phyloP scores from a whole-genome alignment of 2,888 invertebrate genomes.

The Acanthosepion esculentum region DNA sequence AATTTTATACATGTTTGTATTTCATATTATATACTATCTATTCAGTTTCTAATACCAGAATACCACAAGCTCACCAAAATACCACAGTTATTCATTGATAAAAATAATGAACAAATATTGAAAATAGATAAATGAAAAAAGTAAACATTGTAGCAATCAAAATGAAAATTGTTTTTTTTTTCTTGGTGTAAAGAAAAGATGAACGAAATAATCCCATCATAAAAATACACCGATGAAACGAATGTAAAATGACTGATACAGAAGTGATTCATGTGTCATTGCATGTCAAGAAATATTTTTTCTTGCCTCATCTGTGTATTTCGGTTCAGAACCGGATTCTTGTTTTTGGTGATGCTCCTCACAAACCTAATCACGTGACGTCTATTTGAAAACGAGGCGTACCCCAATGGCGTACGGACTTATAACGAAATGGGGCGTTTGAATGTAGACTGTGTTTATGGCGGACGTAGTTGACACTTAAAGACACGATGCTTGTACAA shows the following conservation, averaged over 20 bases:
- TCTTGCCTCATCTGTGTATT: background rate
- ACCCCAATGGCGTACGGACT: slow-evolving; percentile 44
- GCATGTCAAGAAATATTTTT: too few species aligned
- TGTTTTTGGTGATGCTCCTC: background rate
- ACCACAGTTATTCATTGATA: too few species aligned
- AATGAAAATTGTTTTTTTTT: background rate
- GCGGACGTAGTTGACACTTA: slow-evolving; percentile 45
- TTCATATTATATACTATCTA: too few species aligned
- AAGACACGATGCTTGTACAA: slow-evolving; percentile 62
- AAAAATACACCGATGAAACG: background rate
- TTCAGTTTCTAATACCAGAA: too few species aligned
- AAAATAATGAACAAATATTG: too few species aligned
- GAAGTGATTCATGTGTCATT: too few species aligned
- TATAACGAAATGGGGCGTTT: slow-evolving; percentile 47
- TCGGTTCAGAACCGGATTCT: background rate
- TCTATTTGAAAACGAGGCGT: slow-evolving; percentile 46
- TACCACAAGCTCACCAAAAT: too few species aligned
- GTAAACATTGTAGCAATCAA: background rate
- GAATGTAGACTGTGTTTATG: slow-evolving; percentile 41
- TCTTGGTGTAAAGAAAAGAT: background rate
- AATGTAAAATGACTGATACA: background rate
- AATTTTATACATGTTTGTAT: too few species aligned
- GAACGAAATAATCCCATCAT: background rate
- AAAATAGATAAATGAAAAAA: background rate
- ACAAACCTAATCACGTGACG: slow-evolving; percentile 24